phyloP scores from a whole-genome alignment of 2,888 invertebrate species.

The Mesodorylaimus sp. region DNA sequence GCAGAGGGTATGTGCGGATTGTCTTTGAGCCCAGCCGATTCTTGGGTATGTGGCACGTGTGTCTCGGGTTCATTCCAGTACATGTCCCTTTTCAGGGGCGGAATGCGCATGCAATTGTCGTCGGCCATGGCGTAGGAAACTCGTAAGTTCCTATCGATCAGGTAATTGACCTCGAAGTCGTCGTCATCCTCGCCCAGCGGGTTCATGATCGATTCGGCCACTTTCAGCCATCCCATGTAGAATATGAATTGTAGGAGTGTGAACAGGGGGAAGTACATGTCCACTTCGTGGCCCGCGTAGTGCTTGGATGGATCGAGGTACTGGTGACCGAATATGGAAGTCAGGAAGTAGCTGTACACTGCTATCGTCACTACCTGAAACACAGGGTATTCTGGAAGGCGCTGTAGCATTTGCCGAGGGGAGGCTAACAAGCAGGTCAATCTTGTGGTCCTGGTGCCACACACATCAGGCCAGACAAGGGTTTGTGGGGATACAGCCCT shows the following conservation, averaged over 20 bases:
- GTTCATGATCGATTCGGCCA: constrained; percentile 8
- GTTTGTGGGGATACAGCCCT: too few species aligned
- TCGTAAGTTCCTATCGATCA: constrained; percentile 11
- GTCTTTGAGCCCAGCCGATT: constrained; percentile 11
- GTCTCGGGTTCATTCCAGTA: constrained; percentile 30
- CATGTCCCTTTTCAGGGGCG: constrained; percentile 70
- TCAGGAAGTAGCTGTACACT: constrained; percentile 71
- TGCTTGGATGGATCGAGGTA: constrained; percentile 49
- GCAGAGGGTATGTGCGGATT: not conserved
- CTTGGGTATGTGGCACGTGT: constrained; percentile 31
- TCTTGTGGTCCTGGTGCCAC: too few species aligned
- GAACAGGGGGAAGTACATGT: constrained; percentile 4
- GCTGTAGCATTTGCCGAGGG: too few species aligned
- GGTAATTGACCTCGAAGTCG: constrained; percentile 5
- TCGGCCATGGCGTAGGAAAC: constrained; percentile 67
- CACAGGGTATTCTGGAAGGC: not conserved
- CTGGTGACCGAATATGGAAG: constrained; percentile 68
- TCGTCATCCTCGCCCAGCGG: constrained; percentile 5
- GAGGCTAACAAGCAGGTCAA: too few species aligned
- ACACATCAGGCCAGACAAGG: too few species aligned
- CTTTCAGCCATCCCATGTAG: constrained; percentile 79
- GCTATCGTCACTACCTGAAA: constrained; percentile 73
- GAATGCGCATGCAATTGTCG: constrained; percentile 86
- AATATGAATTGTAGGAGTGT: constrained; percentile 50
- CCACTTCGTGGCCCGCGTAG: not conserved